Base-by-base conservation (phyloP, 2,888 invertebrate genomes). In the Frankliniella fusca region DNA sequence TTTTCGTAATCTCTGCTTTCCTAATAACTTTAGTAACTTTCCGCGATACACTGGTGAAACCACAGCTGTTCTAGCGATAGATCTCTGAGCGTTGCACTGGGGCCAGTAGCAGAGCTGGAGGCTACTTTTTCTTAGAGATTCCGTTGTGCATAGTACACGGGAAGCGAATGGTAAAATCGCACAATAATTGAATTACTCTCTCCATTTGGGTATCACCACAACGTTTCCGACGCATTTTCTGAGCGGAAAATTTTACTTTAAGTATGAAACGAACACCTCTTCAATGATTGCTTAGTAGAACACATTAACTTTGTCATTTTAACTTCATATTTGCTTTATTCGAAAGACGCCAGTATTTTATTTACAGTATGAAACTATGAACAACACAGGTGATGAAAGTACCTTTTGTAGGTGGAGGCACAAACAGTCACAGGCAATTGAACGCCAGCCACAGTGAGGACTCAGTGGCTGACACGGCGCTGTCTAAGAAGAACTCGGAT, bases 401-500 rank as follows among this genome's bases (percentile, higher is more conserved):
- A 38, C 38, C 38, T 76, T 76, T 76, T 76, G 70, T 76, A 76
- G 70, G 70, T 76, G 70, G 70, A 76, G 70, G 70, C 27, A 76
- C 27, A 82, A 76, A 76, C 70, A 76, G 70, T 76, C 70, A 76
- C 27, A 76, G 70, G 70, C 70, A 76, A 76, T 89, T 92, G 86
- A 92, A 93, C 90, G 92, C 93, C 85, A 93, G 93, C 89, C 92
- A 93, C 90, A 94, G 93, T 90, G 94, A 94, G 90, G 95, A 95
- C 90, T 94, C 94, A 85, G 93, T 94, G 87, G 92, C 93, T 86
- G 94, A 94, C 89, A 93, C 93, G 87, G 92, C 93, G 87, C 91
- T 93, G 89, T 92, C 93, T 89, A 94, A 94, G 90, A 93, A 92
- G 91, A 94, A 93, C 90, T 94, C 94, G 86, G 94, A 94, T 90